These are phyloP conservation scores for Erannis defoliaria DNA, from an alignment of 2,888 invertebrate species.

Conservation along the genomic window DNA sequence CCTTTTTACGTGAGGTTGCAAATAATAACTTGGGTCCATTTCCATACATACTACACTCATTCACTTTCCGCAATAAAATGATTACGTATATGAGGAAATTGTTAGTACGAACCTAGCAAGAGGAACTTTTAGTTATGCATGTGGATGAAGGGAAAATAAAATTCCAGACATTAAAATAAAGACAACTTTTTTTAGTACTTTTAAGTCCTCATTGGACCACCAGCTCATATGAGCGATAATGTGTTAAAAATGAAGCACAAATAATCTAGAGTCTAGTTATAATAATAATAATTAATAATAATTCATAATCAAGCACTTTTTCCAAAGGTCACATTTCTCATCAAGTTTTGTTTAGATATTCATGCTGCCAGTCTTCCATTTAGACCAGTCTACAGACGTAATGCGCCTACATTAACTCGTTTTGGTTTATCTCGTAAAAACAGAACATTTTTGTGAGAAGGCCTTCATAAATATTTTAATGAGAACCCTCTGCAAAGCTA, in stretches of 20 bases:
- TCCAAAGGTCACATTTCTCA: conserved; percentile 3
- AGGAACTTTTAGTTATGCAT: no score
- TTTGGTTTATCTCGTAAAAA: conserved; percentile 46
- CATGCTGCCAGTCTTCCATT: conserved; percentile 17
- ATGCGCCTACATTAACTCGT: conserved; percentile 37
- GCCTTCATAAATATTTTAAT: conserved; percentile 69
- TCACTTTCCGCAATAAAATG: not conserved
- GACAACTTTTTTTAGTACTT: no score
- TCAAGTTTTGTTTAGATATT: conserved; percentile 26
- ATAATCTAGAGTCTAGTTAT: no score
- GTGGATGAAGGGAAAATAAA: not conserved
- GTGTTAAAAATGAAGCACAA: no score
- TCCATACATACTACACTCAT: not conserved
- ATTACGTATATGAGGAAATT: not conserved
- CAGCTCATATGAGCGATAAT: no score
- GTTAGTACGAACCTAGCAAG: not conserved
- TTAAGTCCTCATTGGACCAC: no score
- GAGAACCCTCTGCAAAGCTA: conserved; percentile 62
- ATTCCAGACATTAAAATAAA: not conserved
- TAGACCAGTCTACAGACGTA: conserved; percentile 29
- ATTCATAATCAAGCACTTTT: not conserved
- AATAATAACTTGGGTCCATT: conserved; percentile 20
- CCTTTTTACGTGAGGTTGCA: conserved; percentile 16
- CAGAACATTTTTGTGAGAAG: conserved; percentile 53
- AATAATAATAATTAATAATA: no score